Evolutionary conservation across 2,888 invertebrate genomes (phyloP), one percentile per base, ranked within the genome.

Genomic region (Hydraecia micacea): DNA sequence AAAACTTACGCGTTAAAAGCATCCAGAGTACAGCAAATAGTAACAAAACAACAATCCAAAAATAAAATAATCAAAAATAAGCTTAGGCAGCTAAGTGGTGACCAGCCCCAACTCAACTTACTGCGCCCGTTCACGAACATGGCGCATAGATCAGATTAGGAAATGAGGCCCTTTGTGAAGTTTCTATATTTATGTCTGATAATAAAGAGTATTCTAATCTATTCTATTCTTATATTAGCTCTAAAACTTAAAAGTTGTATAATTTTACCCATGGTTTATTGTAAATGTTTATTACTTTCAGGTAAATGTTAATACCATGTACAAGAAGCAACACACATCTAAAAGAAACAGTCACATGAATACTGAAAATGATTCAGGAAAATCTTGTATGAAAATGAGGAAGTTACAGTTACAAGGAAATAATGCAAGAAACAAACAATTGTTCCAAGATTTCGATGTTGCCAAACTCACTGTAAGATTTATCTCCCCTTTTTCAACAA

Each of bases 381-480:
- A 75, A 42, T 75, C n/a, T 58, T 32, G 55, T 21, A 75, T 21
- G 32, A 58, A 75, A 75, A 58, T 32, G 9, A 75, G 21, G 58
- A 75, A 49, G 49, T 49, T 18, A 4, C 55, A 49, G 49, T 49
- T 49, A 4, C 55, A 42, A 75, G 25, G 8, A 21, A 58, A 75
- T 18, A 13, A 42, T n/a, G 32, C 28, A 28, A 71, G 36, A 36
- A 32, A 55, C 25, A 25, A 36, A 69, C 52, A 69, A 36, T 18
- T 32, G 13, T 9, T 71, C 7, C 55, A 75, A 46, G 75, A 75
- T 32, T 75, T 75, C 13, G 42, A 52, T n/a, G 32, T 75, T 21
- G 75, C 55, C 58, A 58, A 58, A n/a, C 55, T 75, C 42, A n/a
- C 55, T 11, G 75, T 75, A 58, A 75, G 75, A 32, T 42, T 32